Conservation (phyloP, 2,888 invertebrate genomes). For the Lapara coniferarum region DNA sequence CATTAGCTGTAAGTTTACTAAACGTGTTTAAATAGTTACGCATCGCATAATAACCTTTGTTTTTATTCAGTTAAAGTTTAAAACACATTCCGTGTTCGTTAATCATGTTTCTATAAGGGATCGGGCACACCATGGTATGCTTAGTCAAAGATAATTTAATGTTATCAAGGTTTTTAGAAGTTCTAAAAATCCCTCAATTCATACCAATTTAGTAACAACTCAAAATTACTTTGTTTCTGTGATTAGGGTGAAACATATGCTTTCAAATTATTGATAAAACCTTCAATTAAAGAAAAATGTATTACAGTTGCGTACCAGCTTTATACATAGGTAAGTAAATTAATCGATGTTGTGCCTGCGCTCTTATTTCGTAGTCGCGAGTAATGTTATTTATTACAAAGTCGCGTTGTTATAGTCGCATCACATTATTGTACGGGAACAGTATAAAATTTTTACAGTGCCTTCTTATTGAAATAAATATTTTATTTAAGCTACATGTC, state of each 20-base stretch:
- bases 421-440: constrained; percentile 53
- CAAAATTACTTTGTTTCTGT: too few relatives aligned
- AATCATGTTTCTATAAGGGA: constrained; percentile 10
- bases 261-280: too few relatives aligned
- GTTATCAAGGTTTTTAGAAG: too few relatives aligned
- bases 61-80: constrained; percentile 23
- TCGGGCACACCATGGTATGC: neutral
- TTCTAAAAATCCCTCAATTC: too few relatives aligned
- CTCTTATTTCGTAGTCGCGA: constrained; percentile 9
- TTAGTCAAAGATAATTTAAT: too few relatives aligned
- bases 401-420: constrained; percentile 38
- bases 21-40: constrained; percentile 18
- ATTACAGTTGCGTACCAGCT: too few relatives aligned
- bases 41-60: constrained; percentile 22
- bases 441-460: constrained; percentile 69
- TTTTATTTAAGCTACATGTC: constrained; percentile 35
- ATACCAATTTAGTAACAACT: too few relatives aligned
- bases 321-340: neutral
- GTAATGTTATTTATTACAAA: constrained; percentile 30
- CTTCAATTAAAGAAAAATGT: too few relatives aligned
- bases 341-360: constrained; percentile 2
- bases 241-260: too few relatives aligned
- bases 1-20: constrained; percentile 21
- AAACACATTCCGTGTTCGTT: constrained; percentile 23
- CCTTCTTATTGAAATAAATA: constrained; percentile 43